Evolutionary conservation across 2,888 invertebrate genomes (phyloP), one percentile per base, ranked within the genome.

Genomic region (Lasius fuliginosus): DNA sequence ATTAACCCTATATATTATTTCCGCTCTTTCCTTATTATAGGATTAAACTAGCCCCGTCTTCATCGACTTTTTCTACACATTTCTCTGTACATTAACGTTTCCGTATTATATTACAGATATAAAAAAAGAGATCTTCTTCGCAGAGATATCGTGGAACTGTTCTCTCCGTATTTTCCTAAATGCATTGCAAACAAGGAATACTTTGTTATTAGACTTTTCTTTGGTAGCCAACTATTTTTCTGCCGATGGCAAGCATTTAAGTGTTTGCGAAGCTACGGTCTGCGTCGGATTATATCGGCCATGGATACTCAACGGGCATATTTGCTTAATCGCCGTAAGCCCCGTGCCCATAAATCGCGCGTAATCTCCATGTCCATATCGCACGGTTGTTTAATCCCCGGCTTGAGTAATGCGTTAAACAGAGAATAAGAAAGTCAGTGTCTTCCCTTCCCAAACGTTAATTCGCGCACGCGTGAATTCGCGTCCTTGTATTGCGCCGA

Each of bases 351-450:
- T 79, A 79, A 79, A 79, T 79, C 71, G 79, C 46, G 27, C 36
- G 0, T 79, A 79, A 79, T 79, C 79, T 49, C 36, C 46, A 8
- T 71, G 71, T 56, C 62, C 60, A 71, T 79, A 71, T 79, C 46
- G 23, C 33, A n/a, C 11, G 3, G 33, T 18, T 12, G 56, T 23
- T 46, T 71, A 79, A 71, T 71, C 71, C 46, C 12, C 36, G 27
- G 46, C 36, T 79, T 60, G 71, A 36, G 15, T 46, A 60, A 71
- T 58, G 71, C 60, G 60, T 58, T 56, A 79, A 79, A 71, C 46
- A 23, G 23, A 60, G 36, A 60, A 36, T 60, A 71, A 79, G 73
- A 73, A 60, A 73, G 71, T 27, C 49, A 46, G 23, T 27, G 46
- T 36, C 2, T 33, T n/a, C 18, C 3, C 6, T 3, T 3, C 15